Conservation (phyloP, 2,888 invertebrate genomes). For the Lasioglossum villosulum region DNA sequence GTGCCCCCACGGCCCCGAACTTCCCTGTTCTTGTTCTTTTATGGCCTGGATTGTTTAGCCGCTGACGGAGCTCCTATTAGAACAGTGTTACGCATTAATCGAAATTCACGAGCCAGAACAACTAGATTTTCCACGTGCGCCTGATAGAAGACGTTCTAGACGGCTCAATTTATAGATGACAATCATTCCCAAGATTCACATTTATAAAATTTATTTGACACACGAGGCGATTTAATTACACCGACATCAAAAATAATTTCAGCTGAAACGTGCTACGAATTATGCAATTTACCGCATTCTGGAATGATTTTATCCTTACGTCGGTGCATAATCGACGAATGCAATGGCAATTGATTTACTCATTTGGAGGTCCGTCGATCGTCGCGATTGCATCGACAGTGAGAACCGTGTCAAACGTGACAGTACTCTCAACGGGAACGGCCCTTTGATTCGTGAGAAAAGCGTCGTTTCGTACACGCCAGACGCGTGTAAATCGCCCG, state of each 20-base stretch:
- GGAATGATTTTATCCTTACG: not conserved
- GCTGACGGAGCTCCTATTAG: not conserved
- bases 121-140: not conserved
- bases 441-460: slow-evolving; percentile 69
- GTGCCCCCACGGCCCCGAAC: slow-evolving; percentile 23
- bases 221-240: not conserved
- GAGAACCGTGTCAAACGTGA: slow-evolving; percentile 70
- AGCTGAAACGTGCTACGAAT: too few species aligned
- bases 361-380: slow-evolving; percentile 20
- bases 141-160: not conserved
- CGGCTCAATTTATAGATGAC: not conserved
- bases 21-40: slow-evolving; percentile 2
- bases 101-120: not conserved
- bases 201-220: not conserved
- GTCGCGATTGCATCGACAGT: slow-evolving; percentile 33
- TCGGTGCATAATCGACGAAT: not conserved
- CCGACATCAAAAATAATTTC: not conserved
- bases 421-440: slow-evolving; percentile 48
- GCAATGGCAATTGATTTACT: slow-evolving; percentile 11
- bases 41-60: not conserved
- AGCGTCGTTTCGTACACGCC: slow-evolving; percentile 58
- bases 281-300: not conserved
- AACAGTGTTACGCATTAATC: not conserved
- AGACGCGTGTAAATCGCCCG: slow-evolving; percentile 65
- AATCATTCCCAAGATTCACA: not conserved